Evolutionary conservation across 2,113 vertebrate genomes (phyloP), one percentile per base, ranked within the genome.

Genomic region (Otocyon megalotis): DNA sequence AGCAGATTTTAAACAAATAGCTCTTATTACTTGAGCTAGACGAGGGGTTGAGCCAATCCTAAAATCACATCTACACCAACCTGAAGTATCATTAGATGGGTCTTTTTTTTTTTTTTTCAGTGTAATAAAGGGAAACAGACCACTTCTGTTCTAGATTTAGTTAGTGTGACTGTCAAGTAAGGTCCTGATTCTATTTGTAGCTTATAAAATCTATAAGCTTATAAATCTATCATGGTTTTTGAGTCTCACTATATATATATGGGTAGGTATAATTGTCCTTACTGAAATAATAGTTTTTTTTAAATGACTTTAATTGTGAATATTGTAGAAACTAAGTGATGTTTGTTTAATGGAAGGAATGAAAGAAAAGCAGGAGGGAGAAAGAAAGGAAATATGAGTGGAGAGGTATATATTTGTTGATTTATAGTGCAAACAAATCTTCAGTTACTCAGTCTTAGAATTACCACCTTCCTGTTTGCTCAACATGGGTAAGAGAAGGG

Each of bases 11-110:
- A 97, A 93, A 53, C 35, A 87, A 83, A 14, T 32, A 48, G 0
- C 11, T 90, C 37, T 83, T 63, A 72, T 56, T n/a, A 14, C 82
- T 97, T 67, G 96, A 95, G 9, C 30, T 84, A 53, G n/a, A 54
- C 72, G 17, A 92, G 79, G 14, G 43, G 12, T 90, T 74, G 13
- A 93, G 20, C 37, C 35, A 69, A n/a, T 87, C 32, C 28, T 48
- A 90, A 90, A 94, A 58, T 77, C 58, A 56, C 8, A 14, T 72
- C 58, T 37, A 14, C 20, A 54, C 30, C 53, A 83, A 71, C 37
- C 32, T n/a, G 10, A 83, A 60, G 15, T 83, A 58, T 79, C 24
- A 60, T 54, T 65, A 58, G 16, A 35, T 35, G 67, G 35, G 14
- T 54, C 19, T 28, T 30, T 37, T 62, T 77, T 93, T 62, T 77